Evolutionary conservation across 1,140 invertebrate species (phyloP).

Genomic region (Anagrus nilaparvatae): DNA sequence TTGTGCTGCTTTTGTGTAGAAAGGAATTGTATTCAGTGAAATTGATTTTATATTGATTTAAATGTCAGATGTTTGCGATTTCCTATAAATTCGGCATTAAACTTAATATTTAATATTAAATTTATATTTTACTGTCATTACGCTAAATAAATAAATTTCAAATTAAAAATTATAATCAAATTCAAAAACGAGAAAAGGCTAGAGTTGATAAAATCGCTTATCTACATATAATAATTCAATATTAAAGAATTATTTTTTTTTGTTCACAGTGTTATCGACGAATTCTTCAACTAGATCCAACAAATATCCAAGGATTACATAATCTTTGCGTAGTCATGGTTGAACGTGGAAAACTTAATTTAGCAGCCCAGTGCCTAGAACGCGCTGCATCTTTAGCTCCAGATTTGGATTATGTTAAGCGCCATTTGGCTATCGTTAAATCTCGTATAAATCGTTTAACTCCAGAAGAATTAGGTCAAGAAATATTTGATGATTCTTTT

Average conservation of each 20-base stretch:
- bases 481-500: constrained; percentile 34
- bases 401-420: constrained; percentile 79
- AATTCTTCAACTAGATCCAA: constrained; percentile 78
- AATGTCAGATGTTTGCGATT: no score
- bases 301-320: constrained; percentile 89
- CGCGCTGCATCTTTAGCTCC: constrained; percentile 71
- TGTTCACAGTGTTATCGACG: constrained; percentile 72
- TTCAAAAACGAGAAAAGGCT: no score
- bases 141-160: neutral
- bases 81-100: no score
- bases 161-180: neutral
- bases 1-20: no score
- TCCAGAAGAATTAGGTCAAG: constrained; percentile 29
- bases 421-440: constrained; percentile 78
- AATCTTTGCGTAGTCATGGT: constrained; percentile 94
- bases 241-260: constrained; percentile 1
- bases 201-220: no score
- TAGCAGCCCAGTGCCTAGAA: constrained; percentile 75
- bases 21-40: no score
- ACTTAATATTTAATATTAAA: no score
- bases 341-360: constrained; percentile 72
- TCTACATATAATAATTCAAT: no score
- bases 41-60: no score
- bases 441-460: constrained; percentile 47
- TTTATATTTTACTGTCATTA: no score